A percentile compares a stretch with the other conserved stretches of the same genome.
Evolutionary conservation across 2,888 invertebrate species (phyloP).

Genomic region (Epinotia ramella): DNA sequence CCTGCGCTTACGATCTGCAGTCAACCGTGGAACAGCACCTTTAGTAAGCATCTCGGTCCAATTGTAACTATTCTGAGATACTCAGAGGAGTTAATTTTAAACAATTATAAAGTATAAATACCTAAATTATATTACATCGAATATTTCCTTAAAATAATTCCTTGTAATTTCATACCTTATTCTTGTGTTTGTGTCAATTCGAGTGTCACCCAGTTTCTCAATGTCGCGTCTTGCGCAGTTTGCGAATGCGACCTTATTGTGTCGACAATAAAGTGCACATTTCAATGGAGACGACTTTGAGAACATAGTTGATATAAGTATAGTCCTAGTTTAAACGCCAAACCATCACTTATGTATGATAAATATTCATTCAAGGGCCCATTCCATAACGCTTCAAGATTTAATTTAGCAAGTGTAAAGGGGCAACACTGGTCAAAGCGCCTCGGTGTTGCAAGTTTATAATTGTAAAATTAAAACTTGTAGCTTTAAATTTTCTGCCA

Average conservation of each 20-base stretch:
- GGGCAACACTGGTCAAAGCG: not conserved
- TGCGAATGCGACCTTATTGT: conserved; percentile 9
- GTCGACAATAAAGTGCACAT: conserved; percentile 2
- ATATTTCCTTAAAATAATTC: conserved; percentile 57
- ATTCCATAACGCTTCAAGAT: not conserved
- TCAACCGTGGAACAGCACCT: not conserved
- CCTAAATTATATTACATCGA: conserved; percentile 44
- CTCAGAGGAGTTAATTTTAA: conserved; percentile 33
- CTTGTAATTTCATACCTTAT: conserved; percentile 54
- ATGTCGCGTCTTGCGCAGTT: not conserved
- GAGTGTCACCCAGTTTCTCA: conserved; percentile 6
- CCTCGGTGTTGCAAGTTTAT: not conserved
- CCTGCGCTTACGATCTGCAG: not conserved
- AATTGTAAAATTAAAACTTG: not conserved
- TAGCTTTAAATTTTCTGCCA: not conserved
- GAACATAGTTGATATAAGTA: not conserved
- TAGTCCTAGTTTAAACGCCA: conserved; percentile 10
- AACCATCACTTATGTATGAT: not conserved
- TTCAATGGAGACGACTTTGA: not conserved
- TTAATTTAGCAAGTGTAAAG: not conserved
- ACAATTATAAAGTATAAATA: conserved; percentile 40
- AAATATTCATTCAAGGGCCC: not conserved
- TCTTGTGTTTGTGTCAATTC: conserved; percentile 27
- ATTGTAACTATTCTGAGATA: conserved; percentile 1
- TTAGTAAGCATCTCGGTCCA: conserved; percentile 10